Evolutionary conservation across 2,797 vertebrate genomes (phyloP).

Genomic region (Chromis chromis): DNA sequence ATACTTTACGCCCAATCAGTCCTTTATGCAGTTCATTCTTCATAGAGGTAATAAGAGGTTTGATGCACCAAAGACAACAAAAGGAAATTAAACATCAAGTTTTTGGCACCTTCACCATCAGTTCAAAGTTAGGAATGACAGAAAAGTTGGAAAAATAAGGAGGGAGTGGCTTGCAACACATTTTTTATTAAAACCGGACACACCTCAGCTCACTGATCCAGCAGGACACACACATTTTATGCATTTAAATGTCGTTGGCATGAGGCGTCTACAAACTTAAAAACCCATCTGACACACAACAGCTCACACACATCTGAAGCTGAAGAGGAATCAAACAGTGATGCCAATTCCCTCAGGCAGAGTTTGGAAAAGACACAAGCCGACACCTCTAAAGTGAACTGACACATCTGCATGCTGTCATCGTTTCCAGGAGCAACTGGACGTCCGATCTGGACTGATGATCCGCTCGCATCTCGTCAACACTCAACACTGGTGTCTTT

Average conservation of each 20-base stretch:
- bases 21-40: neutral
- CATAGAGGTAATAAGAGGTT: neutral
- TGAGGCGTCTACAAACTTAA: conserved; percentile 33
- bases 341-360: conserved; percentile 40
- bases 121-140: neutral
- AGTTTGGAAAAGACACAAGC: conserved; percentile 43
- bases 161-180: neutral
- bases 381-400: conserved; percentile 41
- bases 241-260: conserved; percentile 35
- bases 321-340: conserved; percentile 18
- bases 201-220: conserved; percentile 6
- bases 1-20: neutral
- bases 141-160: neutral
- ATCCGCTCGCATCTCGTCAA: neutral
- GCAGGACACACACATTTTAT: neutral
- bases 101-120: neutral
- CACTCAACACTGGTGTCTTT: neutral
- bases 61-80: neutral
- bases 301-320: conserved; percentile 18
- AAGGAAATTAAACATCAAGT: neutral
- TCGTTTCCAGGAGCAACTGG: conserved; percentile 29
- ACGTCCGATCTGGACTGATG: conserved; percentile 2
- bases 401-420: conserved; percentile 49
- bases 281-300: conserved; percentile 42
- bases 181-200: conserved; percentile 25